These are phyloP conservation scores for Charadrius vociferus DNA, from an alignment of 2,113 vertebrate genomes.

Conservation along the genomic window DNA sequence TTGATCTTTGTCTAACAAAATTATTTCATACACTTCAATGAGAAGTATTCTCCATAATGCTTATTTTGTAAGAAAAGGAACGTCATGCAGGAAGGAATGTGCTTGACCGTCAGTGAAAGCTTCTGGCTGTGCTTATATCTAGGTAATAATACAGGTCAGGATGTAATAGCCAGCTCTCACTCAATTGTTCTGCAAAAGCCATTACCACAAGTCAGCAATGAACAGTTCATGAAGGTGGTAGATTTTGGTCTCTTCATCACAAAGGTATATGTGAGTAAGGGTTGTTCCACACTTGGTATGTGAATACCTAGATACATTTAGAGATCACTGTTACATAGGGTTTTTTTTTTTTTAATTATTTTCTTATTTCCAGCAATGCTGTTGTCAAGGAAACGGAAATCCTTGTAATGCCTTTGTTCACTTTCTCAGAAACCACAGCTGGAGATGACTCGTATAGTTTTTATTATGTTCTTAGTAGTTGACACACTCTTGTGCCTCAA, in stretches of 20 bases:
- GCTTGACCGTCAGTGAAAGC: neutral
- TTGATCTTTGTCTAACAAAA: neutral
- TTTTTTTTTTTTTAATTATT: conserved; percentile 72
- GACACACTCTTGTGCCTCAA: conserved; percentile 41
- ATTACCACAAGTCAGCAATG: neutral
- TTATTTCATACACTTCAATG: neutral
- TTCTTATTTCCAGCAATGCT: conserved; percentile 69
- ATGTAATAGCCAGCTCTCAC: neutral
- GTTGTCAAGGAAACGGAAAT: conserved; percentile 80
- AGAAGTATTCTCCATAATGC: neutral
- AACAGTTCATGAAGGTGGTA: neutral
- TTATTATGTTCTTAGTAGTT: conserved; percentile 45
- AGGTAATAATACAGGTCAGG: neutral
- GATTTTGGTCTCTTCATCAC: neutral
- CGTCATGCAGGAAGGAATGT: neutral
- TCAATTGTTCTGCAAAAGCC: neutral
- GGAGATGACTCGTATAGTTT: conserved; percentile 54
- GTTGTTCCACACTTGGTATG: neutral
- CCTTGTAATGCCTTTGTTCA: conserved; percentile 60
- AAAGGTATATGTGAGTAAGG: neutral
- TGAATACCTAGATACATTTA: conserved; percentile 15
- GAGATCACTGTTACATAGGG: conserved; percentile 6
- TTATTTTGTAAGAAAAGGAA: neutral
- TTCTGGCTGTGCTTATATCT: neutral
- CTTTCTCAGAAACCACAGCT: conserved; percentile 40